Base-by-base conservation (phyloP, 2,888 invertebrate species). In the Chrysotoxum bicinctum region DNA sequence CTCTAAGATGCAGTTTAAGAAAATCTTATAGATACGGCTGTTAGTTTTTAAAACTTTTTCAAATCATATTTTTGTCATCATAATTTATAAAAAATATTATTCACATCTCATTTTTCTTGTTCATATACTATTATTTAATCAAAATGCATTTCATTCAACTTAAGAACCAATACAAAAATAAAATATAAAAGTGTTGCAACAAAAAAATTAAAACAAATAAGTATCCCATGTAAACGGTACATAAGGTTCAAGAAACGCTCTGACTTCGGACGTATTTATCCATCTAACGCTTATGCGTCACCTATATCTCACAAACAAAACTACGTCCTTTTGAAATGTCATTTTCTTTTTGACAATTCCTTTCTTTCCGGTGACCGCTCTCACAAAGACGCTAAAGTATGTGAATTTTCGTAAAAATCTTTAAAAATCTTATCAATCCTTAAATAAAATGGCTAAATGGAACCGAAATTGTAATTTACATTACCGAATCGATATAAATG, bases 331-430 rank as follows among this genome's bases (percentile, higher is more conserved):
- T 87, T 76, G 87, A 87, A 86, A 87, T 84, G 88, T 88, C 89
- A 88, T 87, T 87, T 88, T 87, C 88, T 87, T 88, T 72, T 85
- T 88, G 78, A 86, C 87, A 88, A 89, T 90, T 90, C 89, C 89
- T 91, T 91, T 91, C 91, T 91, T 91, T 91, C 92, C 91, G 92
- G 92, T 91, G 90, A 89, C 89, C 88, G 90, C 89, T 89, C 87
- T 88, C 89, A 87, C 88, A 87, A 90, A 90, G 90, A 90, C 90
- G 90, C 89, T 87, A 90, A 91, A 91, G 91, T 91, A 91, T 87
- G 91, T 91, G 87, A 89, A 83, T 88, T 78, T 78, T 62, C 21
- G 19, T 87, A 87, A 87, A 88, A 89, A 91, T 91, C 90, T 62
- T 82, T 60, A 43, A 87, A 89, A 88, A 89, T 90, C 89, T 87